Conservation (phyloP, 2,113 vertebrate genomes). For the Protobothrops mucrosquamatus region DNA sequence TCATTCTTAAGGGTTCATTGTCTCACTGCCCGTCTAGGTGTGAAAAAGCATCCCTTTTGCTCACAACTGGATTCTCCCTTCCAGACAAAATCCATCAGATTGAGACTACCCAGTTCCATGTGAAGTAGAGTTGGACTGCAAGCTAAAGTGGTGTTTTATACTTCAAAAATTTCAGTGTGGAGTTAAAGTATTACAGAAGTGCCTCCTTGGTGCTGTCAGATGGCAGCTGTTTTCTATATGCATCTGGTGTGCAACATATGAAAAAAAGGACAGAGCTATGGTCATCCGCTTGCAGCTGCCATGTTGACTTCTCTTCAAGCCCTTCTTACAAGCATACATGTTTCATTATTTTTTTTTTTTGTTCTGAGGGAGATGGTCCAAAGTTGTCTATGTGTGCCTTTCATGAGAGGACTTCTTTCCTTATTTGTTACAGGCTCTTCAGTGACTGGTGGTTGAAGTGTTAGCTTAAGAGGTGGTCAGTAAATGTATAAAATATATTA, state of each 20-base stretch:
- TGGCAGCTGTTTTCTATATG: not conserved
- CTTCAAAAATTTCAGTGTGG: not conserved
- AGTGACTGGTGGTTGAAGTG: not conserved
- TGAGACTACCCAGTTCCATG: not conserved
- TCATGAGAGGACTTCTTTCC: not conserved
- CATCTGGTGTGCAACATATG: not conserved
- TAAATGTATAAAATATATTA: not conserved
- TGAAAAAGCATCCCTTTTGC: not conserved
- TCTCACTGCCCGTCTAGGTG: not conserved
- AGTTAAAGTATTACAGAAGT: not conserved
- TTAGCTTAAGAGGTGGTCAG: not conserved
- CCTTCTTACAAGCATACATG: not conserved
- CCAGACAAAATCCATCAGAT: not conserved
- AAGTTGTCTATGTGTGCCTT: not conserved
- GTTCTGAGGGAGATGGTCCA: not conserved
- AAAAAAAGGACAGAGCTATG: not conserved
- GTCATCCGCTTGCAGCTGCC: not conserved
- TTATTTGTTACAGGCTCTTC: not conserved
- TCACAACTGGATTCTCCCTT: not conserved
- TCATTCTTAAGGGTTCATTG: not conserved
- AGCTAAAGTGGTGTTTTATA: not conserved
- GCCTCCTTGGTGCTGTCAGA: not conserved
- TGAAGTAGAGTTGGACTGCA: not conserved
- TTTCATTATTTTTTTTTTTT: not conserved
- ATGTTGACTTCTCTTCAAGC: not conserved